Percentiles rank a stretch among this genome's conserved stretches.
Conservation (phyloP, 2,797 vertebrate species). For the Psittacula echo region DNA sequence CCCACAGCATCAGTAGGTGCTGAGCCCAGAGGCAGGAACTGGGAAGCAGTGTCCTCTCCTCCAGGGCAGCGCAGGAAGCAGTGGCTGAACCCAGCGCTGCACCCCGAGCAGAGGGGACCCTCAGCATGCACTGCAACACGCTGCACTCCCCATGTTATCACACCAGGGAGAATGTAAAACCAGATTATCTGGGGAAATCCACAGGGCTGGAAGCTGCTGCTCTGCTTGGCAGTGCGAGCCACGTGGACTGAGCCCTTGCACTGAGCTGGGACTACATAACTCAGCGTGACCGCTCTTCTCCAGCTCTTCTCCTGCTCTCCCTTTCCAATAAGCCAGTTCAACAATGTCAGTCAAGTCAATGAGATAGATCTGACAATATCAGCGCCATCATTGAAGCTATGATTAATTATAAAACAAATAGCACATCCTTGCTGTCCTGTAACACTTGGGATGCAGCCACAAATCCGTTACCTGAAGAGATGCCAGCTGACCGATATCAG, state of each 20-base stretch:
- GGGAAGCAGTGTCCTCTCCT: not conserved
- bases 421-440: not conserved
- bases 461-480: conserved; percentile 85
- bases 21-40: not conserved
- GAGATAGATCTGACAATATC: not conserved
- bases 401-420: not conserved
- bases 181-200: not conserved
- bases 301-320: not conserved
- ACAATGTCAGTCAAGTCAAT: not conserved
- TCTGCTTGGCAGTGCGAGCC: not conserved
- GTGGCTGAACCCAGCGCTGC: not conserved
- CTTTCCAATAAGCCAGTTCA: not conserved
- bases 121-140: not conserved
- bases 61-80: not conserved
- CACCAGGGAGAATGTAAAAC: not conserved
- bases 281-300: not conserved
- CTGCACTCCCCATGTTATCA: not conserved
- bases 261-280: not conserved
- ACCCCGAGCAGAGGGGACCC: not conserved
- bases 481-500: conserved; percentile 86
- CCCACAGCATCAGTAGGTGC: not conserved
- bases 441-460: not conserved
- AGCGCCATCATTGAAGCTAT: not conserved
- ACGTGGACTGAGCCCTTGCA: not conserved
- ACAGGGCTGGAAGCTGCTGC: not conserved